A percentile compares a stretch with the other conserved stretches of the same genome.
phyloP scores from a whole-genome alignment of 2,113 vertebrate species.

The Halcyon malimbica region DNA sequence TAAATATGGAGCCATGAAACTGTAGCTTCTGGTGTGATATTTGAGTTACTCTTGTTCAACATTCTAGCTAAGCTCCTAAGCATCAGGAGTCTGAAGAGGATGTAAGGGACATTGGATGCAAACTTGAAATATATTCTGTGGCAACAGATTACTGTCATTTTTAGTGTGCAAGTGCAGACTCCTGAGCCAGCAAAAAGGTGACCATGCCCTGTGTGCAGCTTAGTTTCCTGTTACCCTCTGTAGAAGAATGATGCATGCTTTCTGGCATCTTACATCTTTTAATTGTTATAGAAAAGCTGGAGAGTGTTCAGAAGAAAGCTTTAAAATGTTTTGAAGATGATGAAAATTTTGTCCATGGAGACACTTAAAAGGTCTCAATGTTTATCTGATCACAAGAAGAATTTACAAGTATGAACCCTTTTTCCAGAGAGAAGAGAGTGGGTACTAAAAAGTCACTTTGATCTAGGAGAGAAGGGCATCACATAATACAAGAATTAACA shows the following conservation, averaged over 20 bases:
- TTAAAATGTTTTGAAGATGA: not conserved
- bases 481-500: not conserved
- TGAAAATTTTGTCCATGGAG: not conserved
- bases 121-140: not conserved
- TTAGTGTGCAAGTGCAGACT: not conserved
- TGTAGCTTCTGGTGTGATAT: not conserved
- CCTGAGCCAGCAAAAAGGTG: not conserved
- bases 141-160: not conserved
- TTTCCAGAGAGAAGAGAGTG: not conserved
- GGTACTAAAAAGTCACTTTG: not conserved
- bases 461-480: not conserved
- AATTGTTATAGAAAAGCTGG: not conserved
- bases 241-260: not conserved
- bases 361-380: not conserved
- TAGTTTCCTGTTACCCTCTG: not conserved
- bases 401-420: not conserved
- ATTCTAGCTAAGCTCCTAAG: not conserved
- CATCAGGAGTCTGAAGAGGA: not conserved
- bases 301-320: not conserved
- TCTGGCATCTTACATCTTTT: not conserved
- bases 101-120: not conserved
- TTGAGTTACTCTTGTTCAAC: not conserved
- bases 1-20: not conserved
- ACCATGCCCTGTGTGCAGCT: not conserved
- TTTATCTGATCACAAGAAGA: conserved; percentile 13